Evolutionary conservation across 2,888 invertebrate species (phyloP).

Genomic region (Xestia xanthographa): DNA sequence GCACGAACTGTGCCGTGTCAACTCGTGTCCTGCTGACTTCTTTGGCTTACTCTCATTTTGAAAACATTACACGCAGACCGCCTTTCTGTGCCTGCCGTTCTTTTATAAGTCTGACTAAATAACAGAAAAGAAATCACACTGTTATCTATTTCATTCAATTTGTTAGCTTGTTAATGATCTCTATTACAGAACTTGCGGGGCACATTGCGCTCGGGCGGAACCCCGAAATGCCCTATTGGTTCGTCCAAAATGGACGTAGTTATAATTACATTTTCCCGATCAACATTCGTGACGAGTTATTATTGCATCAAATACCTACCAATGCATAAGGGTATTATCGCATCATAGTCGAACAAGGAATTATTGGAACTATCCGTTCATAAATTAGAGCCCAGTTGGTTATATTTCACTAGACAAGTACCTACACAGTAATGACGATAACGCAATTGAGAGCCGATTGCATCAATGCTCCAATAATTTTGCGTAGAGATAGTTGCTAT

Average conservation of each 20-base stretch:
- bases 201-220: background rate
- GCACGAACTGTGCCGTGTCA: slow-evolving; percentile 44
- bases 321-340: slow-evolving; percentile 15
- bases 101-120: background rate
- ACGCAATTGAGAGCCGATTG: slow-evolving; percentile 23
- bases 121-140: background rate
- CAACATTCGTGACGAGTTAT: slow-evolving; percentile 8
- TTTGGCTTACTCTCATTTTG: slow-evolving; percentile 26
- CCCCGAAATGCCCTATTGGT: background rate
- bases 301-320: slow-evolving; percentile 15
- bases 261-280: background rate
- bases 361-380: slow-evolving; percentile 54
- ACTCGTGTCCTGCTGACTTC: slow-evolving; percentile 39
- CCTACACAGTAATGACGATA: slow-evolving; percentile 46
- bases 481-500: slow-evolving; percentile 10
- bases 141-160: slow-evolving; percentile 6
- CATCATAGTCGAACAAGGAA: slow-evolving; percentile 26
- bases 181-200: background rate
- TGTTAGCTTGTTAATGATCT: background rate
- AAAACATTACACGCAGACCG: slow-evolving; percentile 26
- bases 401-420: slow-evolving; percentile 25
- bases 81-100: background rate
- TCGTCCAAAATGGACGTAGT: slow-evolving; percentile 5
- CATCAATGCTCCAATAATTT: slow-evolving; percentile 22
- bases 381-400: slow-evolving; percentile 37